Evolutionary conservation across 2,888 invertebrate species (phyloP).

Genomic region (Lampropteryx suffumata): DNA sequence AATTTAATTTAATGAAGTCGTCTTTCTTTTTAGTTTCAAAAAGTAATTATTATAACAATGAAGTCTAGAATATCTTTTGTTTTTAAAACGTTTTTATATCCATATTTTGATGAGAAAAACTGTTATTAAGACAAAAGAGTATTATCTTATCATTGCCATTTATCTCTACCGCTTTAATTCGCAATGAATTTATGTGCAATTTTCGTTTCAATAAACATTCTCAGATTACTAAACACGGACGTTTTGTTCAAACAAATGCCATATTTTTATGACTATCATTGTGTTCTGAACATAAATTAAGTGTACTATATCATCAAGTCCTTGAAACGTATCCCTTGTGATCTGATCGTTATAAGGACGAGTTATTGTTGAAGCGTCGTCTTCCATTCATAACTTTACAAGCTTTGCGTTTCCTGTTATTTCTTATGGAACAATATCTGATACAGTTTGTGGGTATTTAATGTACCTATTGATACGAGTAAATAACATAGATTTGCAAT

Average conservation of each 20-base stretch:
- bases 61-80: no score
- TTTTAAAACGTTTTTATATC: no score
- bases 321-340: constrained; percentile 19
- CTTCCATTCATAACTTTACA: constrained; percentile 24
- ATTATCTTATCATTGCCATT: not conserved
- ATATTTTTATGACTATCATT: constrained; percentile 44
- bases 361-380: constrained; percentile 22
- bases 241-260: constrained; percentile 40
- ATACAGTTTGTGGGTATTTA: constrained; percentile 5
- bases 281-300: constrained; percentile 20
- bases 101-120: no score
- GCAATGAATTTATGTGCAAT: not conserved
- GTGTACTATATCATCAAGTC: constrained; percentile 19
- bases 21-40: no score
- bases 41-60: no score
- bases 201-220: constrained; percentile 23
- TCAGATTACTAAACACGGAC: constrained; percentile 34
- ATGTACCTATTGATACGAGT: not conserved
- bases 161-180: no score
- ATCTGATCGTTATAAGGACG: constrained; percentile 16
- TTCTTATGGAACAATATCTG: constrained; percentile 8
- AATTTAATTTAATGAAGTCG: no score
- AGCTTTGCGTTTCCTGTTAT: constrained; percentile 16
- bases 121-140: no score
- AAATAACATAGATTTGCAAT: constrained; percentile 1